Conservation (phyloP, 2,797 vertebrate species). For the Squalus acanthias region DNA sequence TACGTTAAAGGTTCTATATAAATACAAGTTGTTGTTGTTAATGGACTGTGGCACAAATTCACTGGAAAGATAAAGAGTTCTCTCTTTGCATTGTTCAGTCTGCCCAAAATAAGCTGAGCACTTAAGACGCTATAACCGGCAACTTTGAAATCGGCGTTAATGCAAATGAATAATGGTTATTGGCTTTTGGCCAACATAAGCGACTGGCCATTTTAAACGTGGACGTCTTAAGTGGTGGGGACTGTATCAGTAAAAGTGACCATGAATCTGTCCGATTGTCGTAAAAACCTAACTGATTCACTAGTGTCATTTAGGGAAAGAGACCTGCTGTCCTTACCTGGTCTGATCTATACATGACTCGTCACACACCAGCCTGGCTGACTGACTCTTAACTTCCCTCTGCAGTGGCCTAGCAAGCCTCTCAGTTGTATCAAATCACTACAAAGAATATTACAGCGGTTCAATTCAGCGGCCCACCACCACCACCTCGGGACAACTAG, state of each 20-base stretch:
- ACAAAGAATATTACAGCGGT: not conserved
- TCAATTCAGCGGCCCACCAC: not conserved
- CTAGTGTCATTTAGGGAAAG: too few relatives aligned
- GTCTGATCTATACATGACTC: not conserved
- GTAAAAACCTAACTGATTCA: too few relatives aligned
- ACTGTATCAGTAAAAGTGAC: too few relatives aligned
- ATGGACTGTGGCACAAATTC: not conserved
- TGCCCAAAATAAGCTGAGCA: not conserved
- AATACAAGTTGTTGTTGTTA: too few relatives aligned
- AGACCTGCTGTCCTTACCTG: too few relatives aligned
- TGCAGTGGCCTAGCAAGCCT: not conserved
- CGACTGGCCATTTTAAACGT: too few relatives aligned
- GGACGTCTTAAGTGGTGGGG: too few relatives aligned
- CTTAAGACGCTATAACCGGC: not conserved
- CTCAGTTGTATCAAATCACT: not conserved
- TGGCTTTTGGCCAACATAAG: too few relatives aligned
- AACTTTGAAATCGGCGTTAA: not conserved
- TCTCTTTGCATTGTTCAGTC: not conserved
- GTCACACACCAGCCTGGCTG: not conserved
- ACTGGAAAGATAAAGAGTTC: not conserved
- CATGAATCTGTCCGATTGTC: too few relatives aligned
- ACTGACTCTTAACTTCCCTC: not conserved
- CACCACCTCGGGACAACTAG: not conserved
- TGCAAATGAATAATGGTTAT: not conserved
- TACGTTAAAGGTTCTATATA: too few relatives aligned